Base-by-base conservation (phyloP, 1,140 invertebrate genomes). In the Pseudoatta argentina region DNA sequence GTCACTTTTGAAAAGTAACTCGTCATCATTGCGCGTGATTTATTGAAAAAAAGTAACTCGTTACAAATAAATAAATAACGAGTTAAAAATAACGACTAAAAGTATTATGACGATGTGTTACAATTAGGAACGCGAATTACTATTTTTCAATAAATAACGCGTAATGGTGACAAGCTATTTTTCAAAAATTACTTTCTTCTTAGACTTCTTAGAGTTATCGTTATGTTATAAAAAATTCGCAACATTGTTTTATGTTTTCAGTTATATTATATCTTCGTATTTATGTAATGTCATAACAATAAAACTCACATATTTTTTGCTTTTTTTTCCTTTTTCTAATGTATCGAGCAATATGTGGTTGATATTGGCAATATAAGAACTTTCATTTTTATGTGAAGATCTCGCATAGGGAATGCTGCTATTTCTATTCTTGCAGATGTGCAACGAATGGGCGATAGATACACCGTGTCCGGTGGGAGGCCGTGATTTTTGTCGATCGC, bases 381-480 rank as follows among this genome's bases (percentile, higher is more conserved):
- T 18, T 18, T 21, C 18, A 63, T 51, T 24, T 61, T 71, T 30
- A 21, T 34, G 8, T 55, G 39, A 14, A 59, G 14, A 51, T 39
- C 48, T 75, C 10, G 18, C 24, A 57, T 24, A 24, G n/a, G 30
- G 39, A 44, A 51, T 77, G 18, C 30, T 59, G 39, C 16, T 63
- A 57, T 59, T 39, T 64, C 18, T 90, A n/a, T 89, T 77, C 83
- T 89, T 76, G 69, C 91, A 95, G 90, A 96, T 96, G 93, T 97
- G 96, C 94, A 97, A 97, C 94, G 95, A 96, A 93, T 97, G 95
- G 94, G 96, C 96, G 59, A 97, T 97, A 89, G 96, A 97, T 90
- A 95, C 96, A 53, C 96, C 96, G 24, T 97, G 96, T 94, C 96
- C 96, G 88, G 94, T 95, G 90, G 96, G 95, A 94, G 96, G 96